Evolutionary conservation across 2,797 vertebrate genomes (phyloP).

Genomic region (Chloroceryle inda): DNA sequence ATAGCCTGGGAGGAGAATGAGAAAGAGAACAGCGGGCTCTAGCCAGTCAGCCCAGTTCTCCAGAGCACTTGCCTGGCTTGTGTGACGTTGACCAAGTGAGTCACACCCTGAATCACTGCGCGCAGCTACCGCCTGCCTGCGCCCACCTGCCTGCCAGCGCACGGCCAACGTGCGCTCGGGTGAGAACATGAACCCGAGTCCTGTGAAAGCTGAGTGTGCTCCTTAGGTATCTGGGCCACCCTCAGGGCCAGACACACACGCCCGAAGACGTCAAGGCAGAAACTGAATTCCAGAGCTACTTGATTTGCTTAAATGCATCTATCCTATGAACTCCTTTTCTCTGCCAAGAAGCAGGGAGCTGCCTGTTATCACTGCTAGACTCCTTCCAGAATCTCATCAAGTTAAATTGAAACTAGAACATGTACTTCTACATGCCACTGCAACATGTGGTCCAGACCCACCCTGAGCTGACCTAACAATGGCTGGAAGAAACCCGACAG

Average conservation of each 20-base stretch:
- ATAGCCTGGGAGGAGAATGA: neutral
- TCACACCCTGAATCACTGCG: neutral
- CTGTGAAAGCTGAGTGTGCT: rapidly evolving
- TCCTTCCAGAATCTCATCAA: neutral
- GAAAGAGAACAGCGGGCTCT: rapidly evolving
- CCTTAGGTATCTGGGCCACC: rapidly evolving
- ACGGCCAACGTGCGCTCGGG: rapidly evolving
- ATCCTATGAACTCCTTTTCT: neutral
- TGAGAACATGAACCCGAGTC: rapidly evolving
- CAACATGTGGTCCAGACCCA: neutral
- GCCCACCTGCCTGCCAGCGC: rapidly evolving
- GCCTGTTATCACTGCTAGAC: neutral
- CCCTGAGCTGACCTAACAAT: neutral
- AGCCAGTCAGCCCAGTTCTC: neutral
- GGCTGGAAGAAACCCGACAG: neutral
- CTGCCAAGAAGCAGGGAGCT: neutral
- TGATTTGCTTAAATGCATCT: neutral
- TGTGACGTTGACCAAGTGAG: rapidly evolving
- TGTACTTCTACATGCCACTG: rapidly evolving
- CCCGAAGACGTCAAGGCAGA: neutral
- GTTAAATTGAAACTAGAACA: neutral
- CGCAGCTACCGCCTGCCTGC: rapidly evolving
- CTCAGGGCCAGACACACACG: neutral
- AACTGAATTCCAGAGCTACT: neutral
- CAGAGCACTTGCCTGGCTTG: neutral